A percentile compares a stretch with the other conserved stretches of the same genome.
Conservation (phyloP, 2,888 invertebrate genomes). For the Dynastes hyllus region DNA sequence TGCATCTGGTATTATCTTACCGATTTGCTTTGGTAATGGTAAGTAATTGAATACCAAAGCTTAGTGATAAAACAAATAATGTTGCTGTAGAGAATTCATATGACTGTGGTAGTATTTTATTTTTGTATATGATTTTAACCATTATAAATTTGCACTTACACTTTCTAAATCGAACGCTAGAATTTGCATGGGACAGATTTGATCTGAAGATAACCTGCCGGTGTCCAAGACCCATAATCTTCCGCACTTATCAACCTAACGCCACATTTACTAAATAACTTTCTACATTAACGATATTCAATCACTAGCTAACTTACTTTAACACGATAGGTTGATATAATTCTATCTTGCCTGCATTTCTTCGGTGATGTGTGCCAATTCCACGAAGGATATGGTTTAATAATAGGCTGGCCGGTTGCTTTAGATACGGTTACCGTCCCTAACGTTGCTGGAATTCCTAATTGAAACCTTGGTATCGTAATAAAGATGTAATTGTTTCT, state of each 20-base stretch:
- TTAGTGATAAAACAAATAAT: background rate
- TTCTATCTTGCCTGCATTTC: slow-evolving; percentile 69
- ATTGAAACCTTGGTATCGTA: slow-evolving; percentile 82
- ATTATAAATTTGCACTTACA: slow-evolving; percentile 59
- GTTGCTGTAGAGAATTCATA: too few relatives aligned
- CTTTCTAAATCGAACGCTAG: slow-evolving; percentile 81
- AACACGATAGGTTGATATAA: slow-evolving; percentile 84
- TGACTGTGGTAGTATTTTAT: too few relatives aligned
- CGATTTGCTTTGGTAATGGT: too few relatives aligned
- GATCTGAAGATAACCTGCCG: slow-evolving; percentile 75
- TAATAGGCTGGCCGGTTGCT: slow-evolving; percentile 66
- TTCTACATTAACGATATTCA: background rate
- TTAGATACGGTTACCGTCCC: slow-evolving; percentile 73
- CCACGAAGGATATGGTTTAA: slow-evolving; percentile 77
- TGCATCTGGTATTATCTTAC: background rate
- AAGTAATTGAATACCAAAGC: too few relatives aligned
- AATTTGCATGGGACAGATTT: slow-evolving; percentile 82
- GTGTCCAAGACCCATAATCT: slow-evolving; percentile 84
- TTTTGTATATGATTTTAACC: background rate
- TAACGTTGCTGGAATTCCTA: slow-evolving; percentile 82
- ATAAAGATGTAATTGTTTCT: slow-evolving; percentile 73
- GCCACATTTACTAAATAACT: slow-evolving; percentile 54
- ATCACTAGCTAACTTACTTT: slow-evolving; percentile 74
- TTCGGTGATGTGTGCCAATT: slow-evolving; percentile 70
- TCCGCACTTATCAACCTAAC: slow-evolving; percentile 81